Evolutionary conservation across 2,888 invertebrate genomes (phyloP).

Genomic region (Miltochrista miniata): DNA sequence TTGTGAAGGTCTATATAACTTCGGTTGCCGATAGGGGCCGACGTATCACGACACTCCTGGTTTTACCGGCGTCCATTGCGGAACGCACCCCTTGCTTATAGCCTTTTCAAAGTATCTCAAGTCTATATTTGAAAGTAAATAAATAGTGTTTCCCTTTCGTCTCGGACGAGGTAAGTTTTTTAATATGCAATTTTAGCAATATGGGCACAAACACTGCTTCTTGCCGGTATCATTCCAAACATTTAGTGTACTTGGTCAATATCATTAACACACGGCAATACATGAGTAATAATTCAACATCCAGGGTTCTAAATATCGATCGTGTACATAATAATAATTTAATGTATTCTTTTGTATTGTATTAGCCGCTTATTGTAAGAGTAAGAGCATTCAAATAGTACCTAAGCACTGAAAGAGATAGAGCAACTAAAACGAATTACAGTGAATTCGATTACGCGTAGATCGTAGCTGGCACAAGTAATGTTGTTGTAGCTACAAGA

Average conservation of each 20-base stretch:
- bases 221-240: conserved; percentile 46
- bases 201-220: conserved; percentile 59
- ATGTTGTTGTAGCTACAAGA: not conserved
- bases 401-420: conserved; percentile 9
- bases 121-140: conserved; percentile 18
- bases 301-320: conserved; percentile 57
- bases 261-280: conserved; percentile 49
- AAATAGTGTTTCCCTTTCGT: conserved; percentile 38
- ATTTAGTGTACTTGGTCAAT: conserved; percentile 57
- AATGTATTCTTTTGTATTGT: conserved; percentile 27
- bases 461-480: not conserved
- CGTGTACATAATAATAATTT: conserved; percentile 46
- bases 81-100: conserved; percentile 55
- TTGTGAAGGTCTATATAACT: conserved; percentile 55
- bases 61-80: conserved; percentile 69
- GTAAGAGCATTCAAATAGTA: conserved; percentile 15
- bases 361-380: conserved; percentile 18
- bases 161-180: conserved; percentile 51
- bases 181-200: conserved; percentile 19
- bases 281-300: conserved; percentile 46
- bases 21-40: conserved; percentile 72
- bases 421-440: conserved; percentile 17
- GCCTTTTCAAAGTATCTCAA: conserved; percentile 28
- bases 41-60: conserved; percentile 73
- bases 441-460: conserved; percentile 17